These are phyloP conservation scores for Oophaga sylvatica DNA, from an alignment of 2,797 vertebrate genomes.

Conservation along the genomic window DNA sequence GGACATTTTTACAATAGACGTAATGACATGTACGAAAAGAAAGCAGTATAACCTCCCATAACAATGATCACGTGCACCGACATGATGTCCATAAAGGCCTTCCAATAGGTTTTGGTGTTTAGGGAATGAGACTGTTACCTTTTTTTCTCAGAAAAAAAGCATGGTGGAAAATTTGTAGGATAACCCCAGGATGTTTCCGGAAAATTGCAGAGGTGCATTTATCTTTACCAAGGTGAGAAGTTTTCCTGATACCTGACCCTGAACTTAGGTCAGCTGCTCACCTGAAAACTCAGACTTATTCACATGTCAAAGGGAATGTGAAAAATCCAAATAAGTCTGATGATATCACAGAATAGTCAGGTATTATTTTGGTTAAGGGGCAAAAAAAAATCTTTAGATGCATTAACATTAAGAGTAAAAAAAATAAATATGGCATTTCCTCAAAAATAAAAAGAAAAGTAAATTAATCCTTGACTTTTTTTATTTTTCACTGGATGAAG, in stretches of 20 bases:
- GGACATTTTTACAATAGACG: constrained; percentile 79
- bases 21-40: constrained; percentile 76
- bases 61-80: constrained; percentile 70
- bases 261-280: constrained; percentile 72
- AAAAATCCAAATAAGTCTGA: not conserved
- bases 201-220: constrained; percentile 73
- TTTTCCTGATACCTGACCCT: constrained; percentile 80
- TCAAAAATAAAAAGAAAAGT: no score
- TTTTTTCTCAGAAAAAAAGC: not conserved
- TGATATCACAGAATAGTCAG: not conserved
- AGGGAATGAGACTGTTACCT: constrained; percentile 69
- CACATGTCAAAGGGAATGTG: constrained; percentile 40
- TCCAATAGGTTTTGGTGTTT: constrained; percentile 72
- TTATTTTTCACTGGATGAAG: no score
- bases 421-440: no score
- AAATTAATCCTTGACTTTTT: no score
- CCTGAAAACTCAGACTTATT: constrained; percentile 64
- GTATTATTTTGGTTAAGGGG: not conserved
- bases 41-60: constrained; percentile 72
- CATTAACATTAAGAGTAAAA: no score
- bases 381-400: no score
- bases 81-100: constrained; percentile 73
- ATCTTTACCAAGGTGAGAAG: constrained; percentile 73
- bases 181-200: constrained; percentile 60
- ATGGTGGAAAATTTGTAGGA: constrained; percentile 65